Evolutionary conservation across 2,888 invertebrate species (phyloP).

Genomic region (Pegoplata infirma): DNA sequence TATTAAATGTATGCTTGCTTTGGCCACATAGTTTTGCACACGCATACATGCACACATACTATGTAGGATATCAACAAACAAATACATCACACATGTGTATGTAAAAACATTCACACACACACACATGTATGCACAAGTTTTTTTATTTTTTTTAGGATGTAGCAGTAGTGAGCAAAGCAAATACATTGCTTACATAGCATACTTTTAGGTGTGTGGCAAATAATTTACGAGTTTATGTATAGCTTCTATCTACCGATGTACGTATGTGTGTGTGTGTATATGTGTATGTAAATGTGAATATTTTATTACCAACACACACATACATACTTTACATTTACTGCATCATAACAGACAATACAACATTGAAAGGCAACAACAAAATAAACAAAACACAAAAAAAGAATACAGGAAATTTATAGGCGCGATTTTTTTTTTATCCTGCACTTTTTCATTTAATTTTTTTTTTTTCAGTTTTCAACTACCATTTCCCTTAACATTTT

Average conservation of each 20-base stretch:
- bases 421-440: not conserved
- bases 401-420: not conserved
- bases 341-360: conserved; percentile 23
- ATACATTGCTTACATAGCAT: conserved; percentile 43
- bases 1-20: conserved; percentile 29
- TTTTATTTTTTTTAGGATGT: not conserved
- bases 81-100: not conserved
- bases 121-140: no score
- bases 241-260: not conserved
- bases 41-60: not conserved
- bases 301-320: not conserved
- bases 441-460: not conserved
- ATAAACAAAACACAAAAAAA: not conserved
- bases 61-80: not conserved
- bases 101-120: no score
- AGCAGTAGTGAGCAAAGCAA: not conserved
- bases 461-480: not conserved
- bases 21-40: conserved; percentile 20
- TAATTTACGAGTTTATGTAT: conserved; percentile 37
- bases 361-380: not conserved
- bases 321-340: conserved; percentile 28
- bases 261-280: not conserved
- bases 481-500: not conserved
- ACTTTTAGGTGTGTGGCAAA: conserved; percentile 49
- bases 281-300: not conserved